Percentiles rank a stretch among this genome's conserved stretches.
These are phyloP conservation scores for Dorcus hopei DNA, from an alignment of 2,888 invertebrate genomes.

Conservation along the genomic window DNA sequence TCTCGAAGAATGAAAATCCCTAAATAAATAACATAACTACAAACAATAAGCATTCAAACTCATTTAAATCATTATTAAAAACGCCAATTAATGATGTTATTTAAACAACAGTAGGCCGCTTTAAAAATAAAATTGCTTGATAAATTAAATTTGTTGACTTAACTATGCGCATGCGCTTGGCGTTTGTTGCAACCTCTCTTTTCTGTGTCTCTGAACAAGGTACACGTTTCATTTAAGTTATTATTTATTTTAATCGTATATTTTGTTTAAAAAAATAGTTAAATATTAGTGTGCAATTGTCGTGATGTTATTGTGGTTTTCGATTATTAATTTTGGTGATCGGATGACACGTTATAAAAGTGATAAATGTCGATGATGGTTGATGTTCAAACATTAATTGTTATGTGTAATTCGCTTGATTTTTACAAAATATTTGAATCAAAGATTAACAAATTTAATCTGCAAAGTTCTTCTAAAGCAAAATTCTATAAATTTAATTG, in stretches of 20 bases:
- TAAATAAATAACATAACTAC: no score
- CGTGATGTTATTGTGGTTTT: not conserved
- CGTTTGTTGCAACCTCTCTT: constrained; percentile 31
- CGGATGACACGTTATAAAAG: constrained; percentile 10
- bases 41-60: no score
- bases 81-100: no score
- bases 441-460: no score
- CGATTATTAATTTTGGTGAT: constrained; percentile 11
- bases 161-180: constrained; percentile 16
- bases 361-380: constrained; percentile 5
- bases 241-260: constrained; percentile 10
- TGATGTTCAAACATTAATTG: no score
- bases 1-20: no score
- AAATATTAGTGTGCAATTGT: not conserved
- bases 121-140: not conserved
- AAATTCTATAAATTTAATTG: no score
- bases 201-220: constrained; percentile 41
- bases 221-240: constrained; percentile 41
- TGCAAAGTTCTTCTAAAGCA: no score
- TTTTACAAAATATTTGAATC: no score
- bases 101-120: no score
- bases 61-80: no score
- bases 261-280: not conserved
- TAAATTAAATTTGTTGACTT: not conserved
- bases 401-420: no score